phyloP scores from a whole-genome alignment of 2,888 invertebrate genomes.

The Caenorhabditis parvicauda region DNA sequence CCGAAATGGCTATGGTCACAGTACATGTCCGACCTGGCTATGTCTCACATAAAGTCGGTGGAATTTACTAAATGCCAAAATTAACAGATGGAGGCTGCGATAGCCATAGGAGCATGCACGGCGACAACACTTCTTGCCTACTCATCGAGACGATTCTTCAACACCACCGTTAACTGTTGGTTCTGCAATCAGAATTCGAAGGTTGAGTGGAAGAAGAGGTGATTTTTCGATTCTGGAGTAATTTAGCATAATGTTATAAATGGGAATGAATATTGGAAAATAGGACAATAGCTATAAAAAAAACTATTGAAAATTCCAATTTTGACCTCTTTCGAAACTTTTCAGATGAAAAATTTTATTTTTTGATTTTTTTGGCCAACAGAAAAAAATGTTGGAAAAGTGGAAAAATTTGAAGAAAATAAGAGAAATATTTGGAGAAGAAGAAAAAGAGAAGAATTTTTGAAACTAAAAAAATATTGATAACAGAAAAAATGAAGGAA shows the following conservation, averaged over 20 bases:
- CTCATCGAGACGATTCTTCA: slow-evolving; percentile 11
- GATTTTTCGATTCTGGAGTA: no score
- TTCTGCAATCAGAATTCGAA: slow-evolving; percentile 35
- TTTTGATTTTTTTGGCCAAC: no score
- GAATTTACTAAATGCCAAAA: no score
- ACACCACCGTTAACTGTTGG: slow-evolving; percentile 44
- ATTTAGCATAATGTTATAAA: no score
- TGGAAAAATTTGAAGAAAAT: background rate
- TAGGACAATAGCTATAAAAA: no score
- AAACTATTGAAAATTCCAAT: no score
- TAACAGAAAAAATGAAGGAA: background rate
- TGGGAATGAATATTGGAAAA: no score
- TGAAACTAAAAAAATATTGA: background rate
- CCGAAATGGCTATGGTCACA: no score
- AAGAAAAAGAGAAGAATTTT: background rate
- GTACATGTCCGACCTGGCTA: no score
- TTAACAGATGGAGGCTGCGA: slow-evolving; percentile 24
- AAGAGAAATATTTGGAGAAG: background rate
- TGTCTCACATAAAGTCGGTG: no score
- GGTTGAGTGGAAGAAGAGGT: slow-evolving; percentile 14
- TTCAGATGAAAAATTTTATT: no score
- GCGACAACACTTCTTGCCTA: slow-evolving; percentile 8
- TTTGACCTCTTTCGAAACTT: no score
- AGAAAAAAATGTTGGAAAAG: slow-evolving; percentile 1
- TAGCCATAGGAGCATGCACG: slow-evolving; percentile 14